Evolutionary conservation across 2,797 vertebrate species (phyloP), one percentile per base, ranked within the genome.

Genomic region (Sebastes nivosus): DNA sequence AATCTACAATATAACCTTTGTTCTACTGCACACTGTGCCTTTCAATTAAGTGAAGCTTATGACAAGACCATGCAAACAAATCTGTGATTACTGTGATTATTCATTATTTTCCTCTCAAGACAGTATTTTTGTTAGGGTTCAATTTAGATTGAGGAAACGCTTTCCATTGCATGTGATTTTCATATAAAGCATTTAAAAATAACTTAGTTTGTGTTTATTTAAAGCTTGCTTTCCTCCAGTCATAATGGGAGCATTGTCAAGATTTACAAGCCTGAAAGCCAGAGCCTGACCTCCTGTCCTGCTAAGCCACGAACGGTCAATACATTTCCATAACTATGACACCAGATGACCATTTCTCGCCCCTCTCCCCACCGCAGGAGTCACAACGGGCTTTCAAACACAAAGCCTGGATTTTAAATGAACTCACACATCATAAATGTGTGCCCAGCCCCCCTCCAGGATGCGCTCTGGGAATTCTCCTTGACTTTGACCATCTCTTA

Each of bases 271-370:
- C 61, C 75, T 68, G 79, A 61, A 79, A 80, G 81, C 82, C 71
- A 74, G 67, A 75, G 70, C 67, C 80, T 76, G 83, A 89, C 90
- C 93, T 85, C 78, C 79, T 85, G 89, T 84, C 92, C 84, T 69
- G 72, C 82, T 90, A 85, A 91, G 85, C 91, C 84, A n/a, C 6
- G n/a, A 83, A 76, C 79, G 67, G 82, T 85, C 87, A 72, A 91
- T 71, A 78, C 88, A 95, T 95, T 95, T 94, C 94, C 94, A 95
- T 95, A 87, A 93, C 93, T 94, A 94, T 94, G 89, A 93, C 89
- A 91, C 84, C 94, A 93, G 93, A 94, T 93, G 93, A 95, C 90
- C 88, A 83, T 60, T 88, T 84, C 87, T 81, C 76, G 46, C 87
- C 89, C 79, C 80, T 81, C 87, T 82, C 78, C 69, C 84, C 87